A percentile compares a stretch with the other conserved stretches of the same genome.
These are phyloP conservation scores for Bubo blakistoni DNA, from an alignment of 2,113 vertebrate species.

Conservation along the genomic window DNA sequence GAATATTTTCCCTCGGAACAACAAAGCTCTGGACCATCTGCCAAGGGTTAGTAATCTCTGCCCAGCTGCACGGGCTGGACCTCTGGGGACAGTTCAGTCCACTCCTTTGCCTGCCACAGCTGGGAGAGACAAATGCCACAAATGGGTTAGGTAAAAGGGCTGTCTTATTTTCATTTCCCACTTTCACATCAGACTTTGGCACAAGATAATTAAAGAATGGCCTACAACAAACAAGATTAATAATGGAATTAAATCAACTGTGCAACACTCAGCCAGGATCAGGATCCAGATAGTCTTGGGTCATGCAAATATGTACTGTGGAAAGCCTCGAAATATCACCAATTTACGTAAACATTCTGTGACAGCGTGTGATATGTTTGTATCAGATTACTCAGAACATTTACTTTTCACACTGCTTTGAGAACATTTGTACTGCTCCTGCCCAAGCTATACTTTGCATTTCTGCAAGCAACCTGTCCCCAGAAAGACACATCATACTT, in stretches of 20 bases:
- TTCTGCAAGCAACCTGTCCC: neutral
- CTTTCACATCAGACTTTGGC: neutral
- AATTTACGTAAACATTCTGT: slow-evolving; percentile 9
- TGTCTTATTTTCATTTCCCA: neutral
- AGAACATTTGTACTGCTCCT: neutral
- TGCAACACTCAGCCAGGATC: neutral
- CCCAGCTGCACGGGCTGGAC: neutral
- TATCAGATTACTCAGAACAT: neutral
- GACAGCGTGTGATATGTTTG: neutral
- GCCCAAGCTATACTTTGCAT: neutral
- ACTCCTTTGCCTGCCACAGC: neutral
- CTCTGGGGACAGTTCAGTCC: neutral
- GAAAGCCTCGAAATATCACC: neutral
- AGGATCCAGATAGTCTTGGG: neutral
- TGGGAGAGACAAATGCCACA: neutral
- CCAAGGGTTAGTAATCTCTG: neutral
- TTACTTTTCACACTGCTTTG: slow-evolving; percentile 1
- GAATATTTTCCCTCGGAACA: neutral
- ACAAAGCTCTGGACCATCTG: neutral
- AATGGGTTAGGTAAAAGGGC: neutral
- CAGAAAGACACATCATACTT: neutral
- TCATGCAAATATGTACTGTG: neutral
- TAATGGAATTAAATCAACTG: neutral
- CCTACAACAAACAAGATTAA: neutral
- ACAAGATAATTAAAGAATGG: neutral